These are phyloP conservation scores for Nebria salina DNA, from an alignment of 2,888 invertebrate genomes.

Conservation along the genomic window DNA sequence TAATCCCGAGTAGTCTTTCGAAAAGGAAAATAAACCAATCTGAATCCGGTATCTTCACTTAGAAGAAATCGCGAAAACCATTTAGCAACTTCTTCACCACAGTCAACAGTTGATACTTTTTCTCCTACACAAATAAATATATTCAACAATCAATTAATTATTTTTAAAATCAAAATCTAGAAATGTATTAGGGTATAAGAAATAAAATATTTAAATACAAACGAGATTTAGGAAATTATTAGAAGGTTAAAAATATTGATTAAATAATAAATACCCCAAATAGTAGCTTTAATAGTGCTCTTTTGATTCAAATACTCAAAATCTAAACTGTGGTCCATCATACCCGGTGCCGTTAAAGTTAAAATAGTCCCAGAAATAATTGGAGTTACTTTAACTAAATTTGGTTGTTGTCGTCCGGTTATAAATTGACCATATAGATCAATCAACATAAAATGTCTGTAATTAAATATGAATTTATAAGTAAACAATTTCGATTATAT, in stretches of 20 bases:
- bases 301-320: constrained; percentile 59
- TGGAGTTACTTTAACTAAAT: constrained; percentile 66
- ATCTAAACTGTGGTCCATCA: constrained; percentile 67
- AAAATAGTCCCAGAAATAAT: constrained; percentile 65
- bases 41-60: constrained; percentile 64
- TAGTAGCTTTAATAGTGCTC: constrained; percentile 62
- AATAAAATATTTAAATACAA: constrained; percentile 1
- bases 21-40: constrained; percentile 71
- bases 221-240: no score
- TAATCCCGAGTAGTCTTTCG: constrained; percentile 58
- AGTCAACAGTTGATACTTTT: constrained; percentile 72
- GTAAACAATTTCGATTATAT: constrained; percentile 17
- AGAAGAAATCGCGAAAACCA: constrained; percentile 76
- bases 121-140: constrained; percentile 51
- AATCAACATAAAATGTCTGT: constrained; percentile 68
- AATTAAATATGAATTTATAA: background rate
- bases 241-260: background rate
- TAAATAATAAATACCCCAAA: constrained; percentile 63
- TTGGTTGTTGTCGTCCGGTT: constrained; percentile 68
- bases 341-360: constrained; percentile 66
- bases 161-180: background rate
- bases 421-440: constrained; percentile 68
- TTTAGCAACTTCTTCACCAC: constrained; percentile 75
- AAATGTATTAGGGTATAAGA: background rate
- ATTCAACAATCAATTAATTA: background rate